These are phyloP conservation scores for Sphaerophoria taeniata DNA, from an alignment of 2,888 invertebrate genomes.

Conservation along the genomic window DNA sequence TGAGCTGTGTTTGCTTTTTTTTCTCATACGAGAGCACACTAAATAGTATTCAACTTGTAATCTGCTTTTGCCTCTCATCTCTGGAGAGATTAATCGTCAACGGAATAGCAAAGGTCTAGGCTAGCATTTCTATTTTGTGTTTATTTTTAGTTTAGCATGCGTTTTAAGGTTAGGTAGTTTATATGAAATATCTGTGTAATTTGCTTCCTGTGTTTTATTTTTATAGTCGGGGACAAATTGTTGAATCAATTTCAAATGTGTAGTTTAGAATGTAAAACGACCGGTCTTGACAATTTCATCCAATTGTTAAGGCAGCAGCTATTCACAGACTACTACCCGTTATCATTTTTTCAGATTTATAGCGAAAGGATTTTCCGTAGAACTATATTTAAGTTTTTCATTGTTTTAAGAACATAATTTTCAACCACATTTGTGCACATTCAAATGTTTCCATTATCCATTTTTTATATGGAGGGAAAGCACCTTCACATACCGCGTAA, in stretches of 20 bases:
- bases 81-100: conserved; percentile 61
- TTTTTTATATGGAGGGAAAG: conserved; percentile 5
- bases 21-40: not conserved
- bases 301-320: no score
- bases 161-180: conserved; percentile 10
- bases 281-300: no score
- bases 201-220: conserved; percentile 13
- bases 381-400: no score
- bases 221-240: not conserved
- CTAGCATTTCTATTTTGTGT: conserved; percentile 58
- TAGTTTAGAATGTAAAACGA: no score
- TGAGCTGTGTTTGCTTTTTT: conserved; percentile 4
- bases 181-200: not conserved
- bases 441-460: no score
- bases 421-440: no score
- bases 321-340: no score
- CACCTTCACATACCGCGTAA: not conserved
- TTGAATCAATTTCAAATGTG: no score
- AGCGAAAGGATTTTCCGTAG: no score
- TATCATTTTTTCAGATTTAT: not conserved
- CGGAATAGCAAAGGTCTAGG: conserved; percentile 70
- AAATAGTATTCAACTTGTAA: conserved; percentile 63
- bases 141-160: conserved; percentile 50
- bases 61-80: conserved; percentile 32
- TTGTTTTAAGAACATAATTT: no score